Base-by-base conservation (phyloP, 2,888 invertebrate species). In the Tenthredo mesomela region DNA sequence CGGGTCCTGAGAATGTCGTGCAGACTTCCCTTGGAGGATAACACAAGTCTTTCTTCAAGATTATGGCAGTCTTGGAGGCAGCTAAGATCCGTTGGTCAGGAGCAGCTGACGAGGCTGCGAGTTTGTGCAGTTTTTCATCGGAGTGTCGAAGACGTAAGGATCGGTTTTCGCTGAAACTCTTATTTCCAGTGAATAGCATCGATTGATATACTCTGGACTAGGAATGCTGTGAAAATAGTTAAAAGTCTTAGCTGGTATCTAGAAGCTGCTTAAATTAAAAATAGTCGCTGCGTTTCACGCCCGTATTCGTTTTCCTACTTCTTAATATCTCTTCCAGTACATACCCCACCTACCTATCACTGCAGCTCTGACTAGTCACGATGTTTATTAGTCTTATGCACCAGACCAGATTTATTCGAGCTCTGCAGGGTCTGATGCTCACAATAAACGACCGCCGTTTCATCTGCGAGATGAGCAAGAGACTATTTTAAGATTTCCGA, bases 121-220 rank as follows among this genome's bases (percentile, higher is more conserved):
- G 97, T 97, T 54, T 96, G 96, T 3, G 96, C 96, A 10, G 96
- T 97, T 86, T 97, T 97, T 90, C 96, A 97, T 91, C 94, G 96
- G 86, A 96, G 96, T 85, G 92, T 93, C 70, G 90, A 91, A 82
- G 92, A 93, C 86, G 93, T 93, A 85, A 87, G 89, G 15, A 77
- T 80, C 18, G 10, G 9, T n/a, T n/a, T 75, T 0, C 25, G 25
- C 12, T 1, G 1, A 50, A 47, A 50, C 5, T 50, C 1, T 50
- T 18, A 7, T 54, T 54, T 54, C 54, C 54, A 54, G n/a, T 7
- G 6, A 54, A 2, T 7, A 54, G 5, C 7, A 54, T 18, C 54
- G n/a, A 54, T n/a, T n/a, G n/a, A 54, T 6, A 54, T 54, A n/a
- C 7, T 54, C 54, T n/a, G n/a, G 54, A 54, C 54, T 37, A 15